These are phyloP conservation scores for Vireo altiloquus DNA, from an alignment of 2,113 vertebrate genomes.

Conservation along the genomic window DNA sequence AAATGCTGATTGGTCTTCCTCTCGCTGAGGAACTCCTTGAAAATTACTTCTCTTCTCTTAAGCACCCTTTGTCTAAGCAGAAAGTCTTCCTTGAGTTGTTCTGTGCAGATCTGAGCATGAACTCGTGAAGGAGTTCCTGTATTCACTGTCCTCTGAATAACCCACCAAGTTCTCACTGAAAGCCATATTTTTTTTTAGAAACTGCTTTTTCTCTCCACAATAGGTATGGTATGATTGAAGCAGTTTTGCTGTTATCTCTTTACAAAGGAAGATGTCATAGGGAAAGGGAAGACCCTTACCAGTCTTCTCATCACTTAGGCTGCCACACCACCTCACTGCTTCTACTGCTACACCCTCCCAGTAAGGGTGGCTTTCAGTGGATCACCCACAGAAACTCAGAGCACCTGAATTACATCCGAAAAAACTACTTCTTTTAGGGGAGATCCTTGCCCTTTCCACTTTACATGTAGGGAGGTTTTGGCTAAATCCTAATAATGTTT, in stretches of 20 bases:
- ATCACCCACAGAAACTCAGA: not conserved
- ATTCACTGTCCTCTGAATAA: constrained; percentile 8
- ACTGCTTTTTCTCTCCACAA: not conserved
- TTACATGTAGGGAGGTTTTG: not conserved
- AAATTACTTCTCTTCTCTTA: not conserved
- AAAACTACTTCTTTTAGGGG: not conserved
- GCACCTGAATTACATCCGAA: not conserved
- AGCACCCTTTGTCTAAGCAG: not conserved
- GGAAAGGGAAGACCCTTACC: not conserved
- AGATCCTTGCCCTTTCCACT: not conserved
- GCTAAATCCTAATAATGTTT: not conserved
- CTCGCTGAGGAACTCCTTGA: not conserved
- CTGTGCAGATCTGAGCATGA: not conserved
- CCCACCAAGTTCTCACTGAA: not conserved
- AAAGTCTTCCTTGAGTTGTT: not conserved
- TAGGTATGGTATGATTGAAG: not conserved
- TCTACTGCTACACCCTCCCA: accelerated
- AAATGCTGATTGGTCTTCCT: constrained; percentile 34
- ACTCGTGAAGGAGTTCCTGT: not conserved
- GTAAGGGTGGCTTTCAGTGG: not conserved
- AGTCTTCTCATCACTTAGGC: not conserved
- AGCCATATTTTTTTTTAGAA: constrained; percentile 5
- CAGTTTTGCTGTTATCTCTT: not conserved
- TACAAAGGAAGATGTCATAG: not conserved
- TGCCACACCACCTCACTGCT: not conserved